These are phyloP conservation scores for Hirtodrosophila alboralis DNA, from an alignment of 2,888 invertebrate species.

Conservation along the genomic window DNA sequence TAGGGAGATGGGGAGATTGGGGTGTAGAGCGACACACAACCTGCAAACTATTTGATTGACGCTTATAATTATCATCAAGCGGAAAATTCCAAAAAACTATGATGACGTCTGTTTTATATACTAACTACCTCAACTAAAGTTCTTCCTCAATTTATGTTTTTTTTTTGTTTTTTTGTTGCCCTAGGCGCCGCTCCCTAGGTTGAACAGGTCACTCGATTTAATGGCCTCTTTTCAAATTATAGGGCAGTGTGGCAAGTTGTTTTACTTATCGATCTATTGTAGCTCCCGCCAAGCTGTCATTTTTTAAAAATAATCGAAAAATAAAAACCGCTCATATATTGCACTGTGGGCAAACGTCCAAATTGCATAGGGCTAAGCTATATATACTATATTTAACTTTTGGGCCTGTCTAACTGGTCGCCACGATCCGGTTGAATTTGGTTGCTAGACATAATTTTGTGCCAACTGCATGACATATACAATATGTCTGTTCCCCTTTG, in stretches of 20 bases:
- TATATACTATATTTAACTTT: constrained; percentile 36
- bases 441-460: constrained; percentile 50
- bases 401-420: constrained; percentile 22
- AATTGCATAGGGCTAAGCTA: constrained; percentile 56
- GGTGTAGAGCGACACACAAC: constrained; percentile 56
- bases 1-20: too few species aligned
- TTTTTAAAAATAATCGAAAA: too few species aligned
- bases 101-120: constrained; percentile 5
- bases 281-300: constrained; percentile 34
- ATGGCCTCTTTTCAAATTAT: constrained; percentile 41
- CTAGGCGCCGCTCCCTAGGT: too few species aligned
- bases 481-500: neutral
- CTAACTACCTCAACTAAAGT: neutral
- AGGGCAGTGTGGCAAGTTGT: constrained; percentile 5
- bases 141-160: too few species aligned
- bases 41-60: constrained; percentile 57
- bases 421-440: constrained; percentile 64
- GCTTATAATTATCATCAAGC: constrained; percentile 58
- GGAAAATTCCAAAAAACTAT: constrained; percentile 67
- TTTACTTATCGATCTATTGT: constrained; percentile 36
- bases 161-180: too few species aligned
- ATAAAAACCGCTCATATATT: constrained; percentile 31
- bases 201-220: constrained; percentile 28
- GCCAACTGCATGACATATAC: constrained; percentile 41
- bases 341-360: constrained; percentile 65